These are phyloP conservation scores for Hyalella azteca DNA, from an alignment of 2,888 invertebrate genomes.

Conservation along the genomic window DNA sequence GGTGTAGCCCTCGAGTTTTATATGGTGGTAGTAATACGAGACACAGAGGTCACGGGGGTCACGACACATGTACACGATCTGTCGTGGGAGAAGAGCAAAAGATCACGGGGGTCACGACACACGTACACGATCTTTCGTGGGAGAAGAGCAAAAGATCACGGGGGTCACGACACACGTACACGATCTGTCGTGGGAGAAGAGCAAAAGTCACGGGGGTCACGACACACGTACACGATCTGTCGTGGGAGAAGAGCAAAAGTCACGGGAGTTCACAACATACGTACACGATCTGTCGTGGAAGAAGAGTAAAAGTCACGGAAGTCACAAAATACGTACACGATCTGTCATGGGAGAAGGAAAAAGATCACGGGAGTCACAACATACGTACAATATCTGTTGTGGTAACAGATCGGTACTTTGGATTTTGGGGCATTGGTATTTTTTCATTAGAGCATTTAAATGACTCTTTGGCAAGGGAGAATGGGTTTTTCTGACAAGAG, in stretches of 20 bases:
- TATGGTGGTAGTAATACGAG: conserved; percentile 48
- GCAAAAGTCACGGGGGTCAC: conserved; percentile 49
- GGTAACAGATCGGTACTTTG: conserved; percentile 41
- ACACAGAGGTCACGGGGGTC: conserved; percentile 55
- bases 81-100: too few species aligned
- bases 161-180: not conserved
- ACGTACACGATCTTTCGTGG: conserved; percentile 55
- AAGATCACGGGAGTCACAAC: conserved; percentile 47
- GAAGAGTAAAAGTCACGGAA: too few species aligned
- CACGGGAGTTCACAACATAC: conserved; percentile 48
- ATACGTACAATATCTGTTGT: conserved; percentile 48
- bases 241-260: conserved; percentile 43
- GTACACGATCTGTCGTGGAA: conserved; percentile 43
- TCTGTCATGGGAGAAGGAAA: not conserved
- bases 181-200: conserved; percentile 35
- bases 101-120: conserved; percentile 48
- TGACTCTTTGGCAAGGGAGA: too few species aligned
- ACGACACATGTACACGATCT: conserved; percentile 54
- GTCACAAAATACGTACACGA: not conserved
- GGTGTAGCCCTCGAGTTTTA: conserved; percentile 49
- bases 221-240: conserved; percentile 51
- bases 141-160: too few species aligned
- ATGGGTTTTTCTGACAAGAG: too few species aligned
- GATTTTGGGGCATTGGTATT: too few species aligned
- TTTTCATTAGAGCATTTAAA: too few species aligned